These are phyloP conservation scores for Aphidoletes aphidimyza DNA, from an alignment of 2,888 invertebrate genomes.

Conservation along the genomic window DNA sequence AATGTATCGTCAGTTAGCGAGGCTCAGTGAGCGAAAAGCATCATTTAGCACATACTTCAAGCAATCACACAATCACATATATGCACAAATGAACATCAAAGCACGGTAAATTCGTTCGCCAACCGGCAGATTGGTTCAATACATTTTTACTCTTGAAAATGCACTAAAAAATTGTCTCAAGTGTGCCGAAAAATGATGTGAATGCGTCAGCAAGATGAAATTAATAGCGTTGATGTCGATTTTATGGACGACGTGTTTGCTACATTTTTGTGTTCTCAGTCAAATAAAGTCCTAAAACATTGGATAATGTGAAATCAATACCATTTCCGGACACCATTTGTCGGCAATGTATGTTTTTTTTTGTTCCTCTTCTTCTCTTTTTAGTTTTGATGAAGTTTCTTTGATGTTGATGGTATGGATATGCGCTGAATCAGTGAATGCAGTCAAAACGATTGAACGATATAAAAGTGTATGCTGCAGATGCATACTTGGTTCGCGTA, in stretches of 20 bases:
- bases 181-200: background rate
- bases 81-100: conserved; percentile 20
- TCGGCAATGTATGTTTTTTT: conserved; percentile 12
- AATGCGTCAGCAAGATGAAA: conserved; percentile 48
- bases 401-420: background rate
- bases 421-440: conserved; percentile 18
- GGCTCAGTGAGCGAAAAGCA: background rate
- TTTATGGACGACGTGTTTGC: background rate
- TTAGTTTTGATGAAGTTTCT: background rate
- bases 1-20: no score
- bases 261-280: background rate
- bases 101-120: background rate
- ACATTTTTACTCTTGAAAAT: background rate
- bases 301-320: conserved; percentile 38
- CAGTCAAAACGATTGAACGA: conserved; percentile 34
- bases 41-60: conserved; percentile 20
- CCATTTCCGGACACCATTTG: conserved; percentile 47
- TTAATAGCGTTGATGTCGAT: conserved; percentile 23
- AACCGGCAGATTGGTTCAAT: background rate
- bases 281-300: background rate
- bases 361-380: background rate
- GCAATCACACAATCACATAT: background rate
- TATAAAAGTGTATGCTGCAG: background rate
- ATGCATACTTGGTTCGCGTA: background rate
- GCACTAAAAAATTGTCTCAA: background rate